Evolutionary conservation across 2,888 invertebrate species (phyloP), one percentile per base, ranked within the genome.

Genomic region (Leucozona laternaria): DNA sequence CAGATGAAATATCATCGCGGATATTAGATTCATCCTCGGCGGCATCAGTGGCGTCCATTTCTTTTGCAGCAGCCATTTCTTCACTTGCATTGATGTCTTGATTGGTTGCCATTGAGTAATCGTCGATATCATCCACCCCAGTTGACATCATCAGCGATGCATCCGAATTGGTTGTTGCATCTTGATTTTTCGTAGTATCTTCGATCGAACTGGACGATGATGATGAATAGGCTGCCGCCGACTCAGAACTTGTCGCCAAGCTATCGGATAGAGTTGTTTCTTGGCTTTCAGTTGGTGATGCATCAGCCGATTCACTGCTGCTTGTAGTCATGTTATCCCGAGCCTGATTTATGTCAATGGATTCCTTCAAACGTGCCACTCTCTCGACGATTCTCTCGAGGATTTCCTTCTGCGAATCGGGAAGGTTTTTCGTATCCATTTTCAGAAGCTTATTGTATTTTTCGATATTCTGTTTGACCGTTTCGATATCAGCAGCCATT

Each of bases 361-460:
- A 90, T 55, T 92, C 92, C 88, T 92, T 92, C 0, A 92, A 89
- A 1, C 92, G 89, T 3, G 92, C 93, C 79, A 92, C 92, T 50
- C 92, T 90, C 71, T 92, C 92, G 40, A 92, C 92, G 53, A 93
- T 93, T n/a, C 91, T 88, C 71, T 92, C 91, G 60, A 93, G 88
- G 90, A 93, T 92, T 78, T 92, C 91, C 90, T 92, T 92, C 80
- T 93, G 92, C 34, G 92, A 92, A 77, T 92, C 92, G 0, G 92
- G 92, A 57, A 93, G 82, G 82, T 92, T 92, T 88, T 91, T 91
- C 0, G 92, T 92, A 87, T 92, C 92, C 85, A 92, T 66, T 80
- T 92, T 91, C 4, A 92, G 79, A 15, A 92, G 87, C 25, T 91
- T 90, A 83, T 92, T 92, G 76, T 92, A 92, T 84, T 92, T 92